These are phyloP conservation scores for Chalcosyrphus nemorum DNA, from an alignment of 2,888 invertebrate species.

Conservation along the genomic window DNA sequence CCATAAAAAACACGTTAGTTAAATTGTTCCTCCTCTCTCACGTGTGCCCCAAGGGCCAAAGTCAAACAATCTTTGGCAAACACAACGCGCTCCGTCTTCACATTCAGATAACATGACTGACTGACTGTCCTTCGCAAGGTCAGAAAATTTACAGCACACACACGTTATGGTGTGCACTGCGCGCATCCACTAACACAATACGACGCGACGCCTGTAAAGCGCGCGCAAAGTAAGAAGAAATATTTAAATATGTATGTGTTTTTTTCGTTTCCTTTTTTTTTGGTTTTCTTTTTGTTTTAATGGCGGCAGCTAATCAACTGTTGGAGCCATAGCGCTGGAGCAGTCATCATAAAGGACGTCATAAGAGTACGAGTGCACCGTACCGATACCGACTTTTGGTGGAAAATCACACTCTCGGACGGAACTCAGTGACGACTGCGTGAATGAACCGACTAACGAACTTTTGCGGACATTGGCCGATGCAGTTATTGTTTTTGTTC, in stretches of 20 bases:
- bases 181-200: not conserved
- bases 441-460: conserved; percentile 25
- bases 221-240: conserved; percentile 7
- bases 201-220: conserved; percentile 2
- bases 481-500: not conserved
- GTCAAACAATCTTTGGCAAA: not conserved
- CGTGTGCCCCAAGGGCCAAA: not conserved
- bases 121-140: conserved; percentile 60
- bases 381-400: conserved; percentile 19
- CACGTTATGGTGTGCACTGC: conserved; percentile 7
- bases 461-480: conserved; percentile 43
- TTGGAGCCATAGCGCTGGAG: conserved; percentile 11
- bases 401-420: conserved; percentile 11
- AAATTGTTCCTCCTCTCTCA: conserved; percentile 3
- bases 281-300: too few relatives aligned
- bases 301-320: conserved; percentile 27
- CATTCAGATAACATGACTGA: conserved; percentile 37
- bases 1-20: conserved; percentile 40
- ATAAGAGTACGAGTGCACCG: conserved; percentile 4
- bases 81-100: conserved; percentile 1
- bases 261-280: too few relatives aligned
- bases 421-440: conserved; percentile 4
- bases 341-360: conserved; percentile 16
- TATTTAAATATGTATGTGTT: too few relatives aligned
- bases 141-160: conserved; percentile 48